Evolutionary conservation across 2,797 vertebrate species (phyloP), one percentile per base, ranked within the genome.

Genomic region (Cynodonichthys magdalenae): DNA sequence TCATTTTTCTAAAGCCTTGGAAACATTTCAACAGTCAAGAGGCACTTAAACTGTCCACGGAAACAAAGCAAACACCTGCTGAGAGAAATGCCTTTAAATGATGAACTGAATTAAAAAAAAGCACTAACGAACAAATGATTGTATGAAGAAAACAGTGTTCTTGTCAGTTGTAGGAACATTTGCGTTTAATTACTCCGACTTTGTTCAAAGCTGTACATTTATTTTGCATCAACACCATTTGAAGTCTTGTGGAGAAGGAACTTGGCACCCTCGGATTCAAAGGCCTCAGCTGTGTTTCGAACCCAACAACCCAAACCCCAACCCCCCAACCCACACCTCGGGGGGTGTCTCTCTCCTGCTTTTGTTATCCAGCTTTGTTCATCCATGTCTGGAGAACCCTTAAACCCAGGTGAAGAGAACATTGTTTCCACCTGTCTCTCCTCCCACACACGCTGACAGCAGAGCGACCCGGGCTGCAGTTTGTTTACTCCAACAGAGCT

Each of bases 401-500:
- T 70, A 68, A 85, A 73, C 77, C 64, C 79, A 63, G 83, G 77
- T 86, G 86, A 84, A 81, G 86, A 77, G 80, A 15, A 64, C 77
- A 73, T 67, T 70, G 84, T 84, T 84, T 87, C 82, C 87, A 88
- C 87, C 87, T 83, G 84, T 80, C 77, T 86, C 67, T 79, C 81
- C 82, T 64, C 89, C 82, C 83, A 87, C 83, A 50, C 85, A 42
- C 72, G 2, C 79, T 68, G 74, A 70, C 76, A 80, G 57, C 73
- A 7, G 66, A 0, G 20, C 53, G 64, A 75, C 81, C 80, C 8
- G 59, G 65, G 27, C 77, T 18, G 61, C 77, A 45, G 50, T 89
- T 84, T 89, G 86, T 89, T 89, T 90, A 84, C 84, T 75, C 76
- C 78, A 80, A 86, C 71, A 15, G 82, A 79, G 77, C 80, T 69